A percentile compares a stretch with the other conserved stretches of the same genome.
Evolutionary conservation across 2,113 vertebrate species (phyloP).

Genomic region (Perca fluviatilis): DNA sequence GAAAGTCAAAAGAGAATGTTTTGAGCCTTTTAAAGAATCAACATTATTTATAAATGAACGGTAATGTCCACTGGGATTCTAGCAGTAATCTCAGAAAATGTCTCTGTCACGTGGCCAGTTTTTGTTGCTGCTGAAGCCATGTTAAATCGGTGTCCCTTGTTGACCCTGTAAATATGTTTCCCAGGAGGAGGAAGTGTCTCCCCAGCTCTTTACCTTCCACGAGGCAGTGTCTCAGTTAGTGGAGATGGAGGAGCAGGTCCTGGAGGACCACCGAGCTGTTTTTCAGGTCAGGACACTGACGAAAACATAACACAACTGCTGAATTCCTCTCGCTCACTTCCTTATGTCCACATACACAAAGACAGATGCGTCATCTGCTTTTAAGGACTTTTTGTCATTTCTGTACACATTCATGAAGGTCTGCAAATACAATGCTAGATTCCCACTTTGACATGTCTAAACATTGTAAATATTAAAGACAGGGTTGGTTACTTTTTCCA

Average conservation of each 20-base stretch:
- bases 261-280: slow-evolving; percentile 96
- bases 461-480: not conserved
- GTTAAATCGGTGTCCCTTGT: not conserved
- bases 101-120: not conserved
- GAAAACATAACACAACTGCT: not conserved
- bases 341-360: not conserved
- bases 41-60: not conserved
- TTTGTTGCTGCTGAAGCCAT: not conserved
- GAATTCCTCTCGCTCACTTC: not conserved
- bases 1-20: not conserved
- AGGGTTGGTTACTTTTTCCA: no score
- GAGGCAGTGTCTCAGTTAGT: slow-evolving; percentile 98
- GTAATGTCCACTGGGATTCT: not conserved
- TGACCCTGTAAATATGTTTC: slow-evolving; percentile 5
- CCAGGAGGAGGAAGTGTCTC: slow-evolving; percentile 98
- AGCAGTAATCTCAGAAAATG: not conserved
- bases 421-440: no score
- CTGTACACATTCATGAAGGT: not conserved
- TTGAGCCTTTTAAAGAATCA: not conserved
- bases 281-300: slow-evolving; percentile 89
- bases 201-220: slow-evolving; percentile 96
- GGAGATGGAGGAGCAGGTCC: slow-evolving; percentile 98
- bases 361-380: not conserved
- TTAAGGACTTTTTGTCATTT: not conserved
- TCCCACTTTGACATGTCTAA: not conserved